Base-by-base conservation (phyloP, 2,797 vertebrate genomes). In the Phrynocephalus vlangalii region DNA sequence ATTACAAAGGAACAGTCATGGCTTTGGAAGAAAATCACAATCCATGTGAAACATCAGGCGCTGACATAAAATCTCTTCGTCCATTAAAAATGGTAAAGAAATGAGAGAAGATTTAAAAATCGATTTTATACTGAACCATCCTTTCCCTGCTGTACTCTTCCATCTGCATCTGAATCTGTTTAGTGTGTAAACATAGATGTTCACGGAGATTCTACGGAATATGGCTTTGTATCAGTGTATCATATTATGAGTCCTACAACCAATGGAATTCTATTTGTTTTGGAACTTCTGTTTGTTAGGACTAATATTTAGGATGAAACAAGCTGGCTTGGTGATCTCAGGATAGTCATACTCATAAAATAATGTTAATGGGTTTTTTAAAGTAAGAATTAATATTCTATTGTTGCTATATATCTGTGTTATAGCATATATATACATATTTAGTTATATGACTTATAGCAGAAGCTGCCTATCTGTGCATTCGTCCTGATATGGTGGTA, bases 31-130 rank as follows among this genome's bases (percentile, higher is more conserved):
- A 96, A 84, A 94, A 94, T 2, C 85, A 93, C 71, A 94, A 88
- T 1, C 89, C 94, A 8, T 93, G 94, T 91, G 95, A 96, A 89
- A 93, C 97, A 91, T 94, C 95, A 87, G 94, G 94, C 89, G 92
- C 95, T 83, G 94, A 95, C 87, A 93, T 97, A 50, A 97, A 96
- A 94, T 98, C 98, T 86, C 89, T 98, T 66, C 95, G 96, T 79
- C 97, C 98, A 73, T 90, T 98, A 92, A 96, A 96, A 94, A 97
- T 97, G 97, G 98, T 98, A 94, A 97, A 95, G 33, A 82, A 9
- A 88, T 90, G 87, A 63, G 88, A 87, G 52, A 22, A 15, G 11
- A 70, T 88, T 56, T 70, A 52, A 50, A 26, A 85, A 6, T 68
- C 18, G 44, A 20, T 75, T 75, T 52, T 75, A 52, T 5, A 75